Evolutionary conservation across 2,797 vertebrate species (phyloP), one percentile per base, ranked within the genome.

Genomic region (Chaunax sp.): DNA sequence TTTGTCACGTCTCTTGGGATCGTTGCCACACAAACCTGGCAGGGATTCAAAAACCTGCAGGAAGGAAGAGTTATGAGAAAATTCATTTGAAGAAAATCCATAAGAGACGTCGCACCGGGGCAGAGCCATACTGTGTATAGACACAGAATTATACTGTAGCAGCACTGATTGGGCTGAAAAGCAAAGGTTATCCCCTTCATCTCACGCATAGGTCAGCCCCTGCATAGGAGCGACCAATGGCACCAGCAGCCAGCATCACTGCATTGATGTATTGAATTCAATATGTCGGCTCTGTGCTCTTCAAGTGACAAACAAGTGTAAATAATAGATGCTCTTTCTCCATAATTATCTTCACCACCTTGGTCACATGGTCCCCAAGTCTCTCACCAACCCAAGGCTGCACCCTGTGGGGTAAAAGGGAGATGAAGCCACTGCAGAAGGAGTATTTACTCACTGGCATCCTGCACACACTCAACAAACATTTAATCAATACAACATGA

Each of bases 291-390:
- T 69, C 65, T 72, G 55, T 80, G 85, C 75, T 83, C 71, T 81
- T 85, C 20, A 8, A 72, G 68, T 87, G 76, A 81, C 86, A 87
- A 64, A 54, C 16, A 2, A 68, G 52, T 82, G 72, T 93, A 81
- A 92, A 94, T 93, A 90, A 92, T 91, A 88, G 44, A 93, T 92
- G 80, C 46, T 72, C 25, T 47, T 79, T 66, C 81, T 72, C 73
- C 66, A 68, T 87, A 90, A 91, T 89, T 82, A 86, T 78, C 82
- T 51, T 74, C 81, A 66, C 76, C 77, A 87, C 84, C 83, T 90
- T 77, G 37, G 72, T 78, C 83, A 81, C 85, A 59, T 70, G 75
- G 73, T 78, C 53, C 77, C 77, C 26, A 49, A 63, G 79, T 77
- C 68, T 73, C 81, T 76, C 55, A 53, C 58, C 60, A 64, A 77